Conservation (phyloP, 2,888 invertebrate species). For the Chrysina gloriosa region DNA sequence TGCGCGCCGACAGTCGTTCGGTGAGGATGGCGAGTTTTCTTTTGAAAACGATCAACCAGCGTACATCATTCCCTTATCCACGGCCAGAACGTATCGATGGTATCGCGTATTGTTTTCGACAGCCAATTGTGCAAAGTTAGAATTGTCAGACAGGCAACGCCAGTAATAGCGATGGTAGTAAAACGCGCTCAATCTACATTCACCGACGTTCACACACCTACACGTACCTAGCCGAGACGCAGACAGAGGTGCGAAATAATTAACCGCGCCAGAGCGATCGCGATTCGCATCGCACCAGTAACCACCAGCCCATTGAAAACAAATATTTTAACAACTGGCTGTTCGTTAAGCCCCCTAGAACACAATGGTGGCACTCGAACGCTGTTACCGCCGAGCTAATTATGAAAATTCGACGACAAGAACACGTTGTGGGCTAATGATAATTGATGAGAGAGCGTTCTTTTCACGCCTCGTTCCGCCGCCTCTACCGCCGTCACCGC, state of each 20-base stretch:
- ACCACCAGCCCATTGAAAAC: slow-evolving; percentile 53
- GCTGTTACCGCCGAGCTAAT: slow-evolving; percentile 58
- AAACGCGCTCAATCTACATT: not conserved
- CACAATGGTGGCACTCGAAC: slow-evolving; percentile 61
- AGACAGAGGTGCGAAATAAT: slow-evolving; percentile 53
- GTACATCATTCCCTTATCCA: slow-evolving; percentile 13
- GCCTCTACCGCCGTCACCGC: slow-evolving; percentile 44
- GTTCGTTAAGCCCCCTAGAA: slow-evolving; percentile 55
- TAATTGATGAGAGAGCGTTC: slow-evolving; percentile 59
- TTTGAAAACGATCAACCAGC: slow-evolving; percentile 13
- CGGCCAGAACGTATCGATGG: slow-evolving; percentile 45
- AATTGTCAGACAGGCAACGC: slow-evolving; percentile 1
- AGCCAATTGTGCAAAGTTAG: slow-evolving; percentile 49
- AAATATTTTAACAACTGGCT: slow-evolving; percentile 57
- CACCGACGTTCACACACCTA: not conserved
- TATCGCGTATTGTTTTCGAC: slow-evolving; percentile 50
- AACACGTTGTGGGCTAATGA: slow-evolving; percentile 62
- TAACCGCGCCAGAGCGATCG: slow-evolving; percentile 52
- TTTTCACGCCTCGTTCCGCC: slow-evolving; percentile 55
- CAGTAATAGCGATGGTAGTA: not conserved
- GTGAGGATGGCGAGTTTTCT: not conserved
- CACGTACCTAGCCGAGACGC: not conserved
- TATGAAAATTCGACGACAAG: slow-evolving; percentile 64
- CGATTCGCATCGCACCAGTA: slow-evolving; percentile 48
- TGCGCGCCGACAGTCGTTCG: not conserved